Evolutionary conservation across 92 coral and sea anemone genomes (phyloP).

Genomic region (Micromussa lordhowensis): DNA sequence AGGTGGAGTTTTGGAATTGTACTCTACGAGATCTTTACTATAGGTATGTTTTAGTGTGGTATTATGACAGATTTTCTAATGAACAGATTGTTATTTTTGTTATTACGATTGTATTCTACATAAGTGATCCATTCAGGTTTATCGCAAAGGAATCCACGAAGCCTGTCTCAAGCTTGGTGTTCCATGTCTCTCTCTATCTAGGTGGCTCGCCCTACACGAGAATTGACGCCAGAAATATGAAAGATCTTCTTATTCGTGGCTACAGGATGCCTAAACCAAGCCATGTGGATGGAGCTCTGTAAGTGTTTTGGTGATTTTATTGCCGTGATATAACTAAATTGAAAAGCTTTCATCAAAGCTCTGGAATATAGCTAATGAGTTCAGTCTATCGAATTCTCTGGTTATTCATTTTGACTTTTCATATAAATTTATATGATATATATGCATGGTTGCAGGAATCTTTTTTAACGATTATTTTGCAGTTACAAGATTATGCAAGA

Average conservation of each 20-base stretch:
- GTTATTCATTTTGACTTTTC: neutral
- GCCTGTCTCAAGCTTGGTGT: too few relatives aligned
- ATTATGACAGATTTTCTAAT: neutral
- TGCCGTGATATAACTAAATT: neutral
- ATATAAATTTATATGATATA: neutral
- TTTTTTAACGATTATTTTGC: neutral
- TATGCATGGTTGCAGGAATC: neutral
- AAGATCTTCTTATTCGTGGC: slow-evolving; percentile 56
- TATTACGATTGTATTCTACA: slow-evolving; percentile 2
- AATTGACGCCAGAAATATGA: slow-evolving; percentile 47
- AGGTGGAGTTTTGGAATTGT: slow-evolving; percentile 84
- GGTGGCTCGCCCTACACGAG: slow-evolving; percentile 80
- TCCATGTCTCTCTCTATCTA: neutral
- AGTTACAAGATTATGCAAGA: slow-evolving; percentile 23
- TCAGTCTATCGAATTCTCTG: neutral
- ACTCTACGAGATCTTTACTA: slow-evolving; percentile 75
- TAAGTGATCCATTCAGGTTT: neutral
- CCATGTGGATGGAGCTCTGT: slow-evolving; percentile 76
- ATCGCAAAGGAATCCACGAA: neutral
- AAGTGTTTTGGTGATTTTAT: neutral
- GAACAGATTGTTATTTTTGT: neutral
- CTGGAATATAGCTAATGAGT: neutral
- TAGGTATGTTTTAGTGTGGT: slow-evolving; percentile 41
- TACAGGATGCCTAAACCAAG: slow-evolving; percentile 85
- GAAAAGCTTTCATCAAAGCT: neutral